These are phyloP conservation scores for Bombus sibiricus DNA, from an alignment of 1,140 invertebrate species.

Conservation along the genomic window DNA sequence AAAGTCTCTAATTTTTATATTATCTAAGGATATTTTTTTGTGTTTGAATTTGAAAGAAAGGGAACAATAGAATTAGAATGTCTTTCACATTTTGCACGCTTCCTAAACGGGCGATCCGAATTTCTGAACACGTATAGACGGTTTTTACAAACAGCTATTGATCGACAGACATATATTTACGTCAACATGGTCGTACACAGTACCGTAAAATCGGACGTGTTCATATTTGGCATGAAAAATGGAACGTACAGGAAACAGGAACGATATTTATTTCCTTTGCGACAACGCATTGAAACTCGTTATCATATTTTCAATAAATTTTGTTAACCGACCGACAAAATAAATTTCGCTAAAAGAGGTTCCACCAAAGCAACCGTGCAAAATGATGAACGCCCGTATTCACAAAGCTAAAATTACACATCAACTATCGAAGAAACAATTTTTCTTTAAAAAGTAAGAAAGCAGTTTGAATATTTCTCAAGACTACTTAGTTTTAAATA, in stretches of 20 bases:
- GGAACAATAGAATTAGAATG: constrained; percentile 10
- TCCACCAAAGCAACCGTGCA: not conserved
- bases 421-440: not conserved
- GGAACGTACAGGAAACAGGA: constrained; percentile 41
- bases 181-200: constrained; percentile 5
- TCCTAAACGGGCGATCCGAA: not conserved
- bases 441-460: not conserved
- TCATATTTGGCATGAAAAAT: constrained; percentile 42
- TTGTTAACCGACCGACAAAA: constrained; percentile 23
- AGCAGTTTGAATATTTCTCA: not conserved
- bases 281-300: constrained; percentile 33
- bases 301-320: constrained; percentile 55
- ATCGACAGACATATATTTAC: constrained; percentile 16
- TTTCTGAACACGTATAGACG: constrained; percentile 13
- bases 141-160: constrained; percentile 42
- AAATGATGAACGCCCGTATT: not conserved
- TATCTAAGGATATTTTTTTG: too few species aligned
- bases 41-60: not conserved
- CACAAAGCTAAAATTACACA: not conserved
- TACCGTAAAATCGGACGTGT: not conserved
- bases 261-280: constrained; percentile 50
- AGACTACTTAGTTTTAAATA: not conserved
- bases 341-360: constrained; percentile 16
- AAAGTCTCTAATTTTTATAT: not conserved
- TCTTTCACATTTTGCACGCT: not conserved